These are phyloP conservation scores for Drosophila seguyi DNA, from an alignment of 1,140 invertebrate genomes.

Conservation along the genomic window DNA sequence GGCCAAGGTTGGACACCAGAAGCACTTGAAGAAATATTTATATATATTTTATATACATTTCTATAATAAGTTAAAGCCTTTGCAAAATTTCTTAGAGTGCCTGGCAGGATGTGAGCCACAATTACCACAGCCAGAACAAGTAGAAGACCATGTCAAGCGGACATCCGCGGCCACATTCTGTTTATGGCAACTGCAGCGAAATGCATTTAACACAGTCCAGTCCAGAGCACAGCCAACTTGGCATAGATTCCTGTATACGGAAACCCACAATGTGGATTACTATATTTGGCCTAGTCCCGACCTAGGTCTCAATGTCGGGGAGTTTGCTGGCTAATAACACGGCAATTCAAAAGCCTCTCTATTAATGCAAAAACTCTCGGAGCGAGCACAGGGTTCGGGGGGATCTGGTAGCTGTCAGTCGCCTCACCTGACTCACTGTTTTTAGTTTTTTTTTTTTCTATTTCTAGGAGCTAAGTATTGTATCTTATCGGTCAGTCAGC, in stretches of 20 bases:
- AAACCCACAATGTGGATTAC: slow-evolving; percentile 16
- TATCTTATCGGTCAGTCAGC: slow-evolving; percentile 55
- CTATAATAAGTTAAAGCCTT: too few relatives aligned
- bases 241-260: slow-evolving; percentile 32
- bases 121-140: slow-evolving; percentile 1
- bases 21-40: slow-evolving; percentile 23
- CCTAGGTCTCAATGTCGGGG: slow-evolving; percentile 12
- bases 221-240: slow-evolving; percentile 25
- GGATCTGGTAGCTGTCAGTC: slow-evolving; percentile 16
- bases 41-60: too few relatives aligned
- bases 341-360: slow-evolving; percentile 23
- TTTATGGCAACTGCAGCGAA: slow-evolving; percentile 46
- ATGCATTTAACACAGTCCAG: slow-evolving; percentile 18
- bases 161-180: slow-evolving; percentile 36
- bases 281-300: slow-evolving; percentile 33
- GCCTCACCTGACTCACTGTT: slow-evolving; percentile 6
- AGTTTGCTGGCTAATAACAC: slow-evolving; percentile 21
- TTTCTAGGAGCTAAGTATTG: slow-evolving; percentile 3
- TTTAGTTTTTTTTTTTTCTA: slow-evolving; percentile 1
- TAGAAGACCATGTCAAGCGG: slow-evolving; percentile 51
- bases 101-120: slow-evolving; percentile 33
- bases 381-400: slow-evolving; percentile 10
- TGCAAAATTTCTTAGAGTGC: slow-evolving; percentile 27
- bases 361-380: slow-evolving; percentile 15
- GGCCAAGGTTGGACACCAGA: slow-evolving; percentile 32